phyloP scores from a whole-genome alignment of 2,797 vertebrate genomes.

The Kryptopterus vitreolus region DNA sequence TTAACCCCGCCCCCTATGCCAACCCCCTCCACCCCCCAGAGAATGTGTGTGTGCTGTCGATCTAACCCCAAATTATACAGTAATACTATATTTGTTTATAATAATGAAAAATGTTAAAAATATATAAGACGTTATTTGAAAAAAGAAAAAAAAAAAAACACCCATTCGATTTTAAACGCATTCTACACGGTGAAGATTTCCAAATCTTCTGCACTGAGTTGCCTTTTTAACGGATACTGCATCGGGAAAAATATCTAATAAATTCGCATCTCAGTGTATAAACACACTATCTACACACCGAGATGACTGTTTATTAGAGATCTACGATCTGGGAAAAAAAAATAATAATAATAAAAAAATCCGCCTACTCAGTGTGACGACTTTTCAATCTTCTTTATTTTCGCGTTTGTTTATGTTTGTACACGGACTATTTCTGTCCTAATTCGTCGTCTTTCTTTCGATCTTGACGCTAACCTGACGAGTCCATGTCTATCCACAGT shows the following conservation, averaged over 20 bases:
- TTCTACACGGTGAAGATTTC: constrained; percentile 62
- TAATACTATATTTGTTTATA: constrained; percentile 68
- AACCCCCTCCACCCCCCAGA: no score
- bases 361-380: constrained; percentile 13
- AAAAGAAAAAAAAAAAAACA: constrained; percentile 47
- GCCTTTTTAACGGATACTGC: constrained; percentile 7
- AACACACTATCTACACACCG: not conserved
- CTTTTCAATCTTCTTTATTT: constrained; percentile 35
- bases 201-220: constrained; percentile 55
- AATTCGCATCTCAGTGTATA: constrained; percentile 14
- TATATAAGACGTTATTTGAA: constrained; percentile 68
- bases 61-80: constrained; percentile 67
- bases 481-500: constrained; percentile 62
- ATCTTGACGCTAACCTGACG: constrained; percentile 58
- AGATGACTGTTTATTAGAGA: constrained; percentile 6
- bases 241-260: constrained; percentile 16
- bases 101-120: constrained; percentile 50
- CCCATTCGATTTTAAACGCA: constrained; percentile 60
- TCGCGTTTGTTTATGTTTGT: constrained; percentile 58
- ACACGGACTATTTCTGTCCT: constrained; percentile 69
- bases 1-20: constrained; percentile 52
- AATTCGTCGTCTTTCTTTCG: constrained; percentile 68
- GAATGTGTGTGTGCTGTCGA: constrained; percentile 64
- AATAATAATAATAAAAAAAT: no score
- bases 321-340: not conserved